phyloP scores from a whole-genome alignment of 2,113 vertebrate species.

The Sminthopsis crassicaudata region DNA sequence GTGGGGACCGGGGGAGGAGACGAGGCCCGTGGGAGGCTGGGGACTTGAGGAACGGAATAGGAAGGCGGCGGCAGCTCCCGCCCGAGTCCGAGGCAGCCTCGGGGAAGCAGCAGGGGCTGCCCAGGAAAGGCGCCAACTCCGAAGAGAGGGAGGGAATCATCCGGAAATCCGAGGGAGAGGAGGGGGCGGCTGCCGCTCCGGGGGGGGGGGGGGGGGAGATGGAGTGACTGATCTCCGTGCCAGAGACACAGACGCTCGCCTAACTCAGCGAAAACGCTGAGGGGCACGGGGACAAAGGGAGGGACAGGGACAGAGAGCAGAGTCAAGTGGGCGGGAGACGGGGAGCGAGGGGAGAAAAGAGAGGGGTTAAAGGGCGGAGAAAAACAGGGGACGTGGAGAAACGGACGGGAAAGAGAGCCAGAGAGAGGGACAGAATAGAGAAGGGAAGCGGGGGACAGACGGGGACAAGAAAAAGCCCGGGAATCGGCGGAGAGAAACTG shows the following conservation, averaged over 20 bases:
- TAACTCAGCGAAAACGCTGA: background rate
- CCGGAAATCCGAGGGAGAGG: slow-evolving; percentile 33
- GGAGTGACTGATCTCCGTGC: background rate
- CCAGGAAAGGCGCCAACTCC: slow-evolving; percentile 39
- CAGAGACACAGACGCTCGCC: background rate
- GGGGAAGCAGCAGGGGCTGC: slow-evolving; percentile 44
- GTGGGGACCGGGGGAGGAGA: background rate
- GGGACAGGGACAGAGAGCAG: background rate
- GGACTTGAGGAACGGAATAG: background rate
- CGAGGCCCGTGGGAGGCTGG: background rate
- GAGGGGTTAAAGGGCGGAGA: background rate
- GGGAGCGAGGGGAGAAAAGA: background rate
- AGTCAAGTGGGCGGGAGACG: background rate
- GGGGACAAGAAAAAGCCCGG: no score
- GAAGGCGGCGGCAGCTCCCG: background rate
- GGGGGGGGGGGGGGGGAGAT: background rate
- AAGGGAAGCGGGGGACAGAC: background rate
- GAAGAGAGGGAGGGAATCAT: slow-evolving; percentile 50
- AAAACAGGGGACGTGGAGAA: background rate
- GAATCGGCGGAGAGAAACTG: background rate
- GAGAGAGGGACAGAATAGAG: background rate
- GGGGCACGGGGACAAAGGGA: background rate
- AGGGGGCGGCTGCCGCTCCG: background rate
- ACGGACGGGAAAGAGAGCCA: background rate
- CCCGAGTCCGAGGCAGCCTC: slow-evolving; percentile 30